These are phyloP conservation scores for Calameuta idolon DNA, from an alignment of 2,888 invertebrate species.

Conservation along the genomic window DNA sequence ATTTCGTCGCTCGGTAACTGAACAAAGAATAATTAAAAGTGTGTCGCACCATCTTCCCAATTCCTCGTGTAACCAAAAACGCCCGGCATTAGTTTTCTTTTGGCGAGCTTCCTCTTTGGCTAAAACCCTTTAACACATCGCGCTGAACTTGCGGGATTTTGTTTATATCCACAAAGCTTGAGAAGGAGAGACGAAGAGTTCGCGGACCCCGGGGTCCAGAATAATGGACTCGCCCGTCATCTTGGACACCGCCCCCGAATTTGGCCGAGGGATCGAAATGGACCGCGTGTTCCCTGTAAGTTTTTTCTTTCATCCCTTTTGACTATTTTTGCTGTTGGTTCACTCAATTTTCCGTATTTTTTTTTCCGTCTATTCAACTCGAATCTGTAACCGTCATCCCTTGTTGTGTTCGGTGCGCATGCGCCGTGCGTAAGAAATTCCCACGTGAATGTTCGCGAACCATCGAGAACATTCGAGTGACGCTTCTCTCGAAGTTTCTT, in stretches of 20 bases:
- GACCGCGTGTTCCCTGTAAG: slow-evolving; percentile 69
- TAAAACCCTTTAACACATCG: slow-evolving; percentile 2
- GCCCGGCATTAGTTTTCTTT: slow-evolving; percentile 1
- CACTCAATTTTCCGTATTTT: not conserved
- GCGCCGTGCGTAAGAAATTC: slow-evolving; percentile 10
- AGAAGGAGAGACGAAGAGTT: slow-evolving; percentile 34
- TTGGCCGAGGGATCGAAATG: slow-evolving; percentile 68
- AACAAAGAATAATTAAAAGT: slow-evolving; percentile 2
- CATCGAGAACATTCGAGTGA: not conserved
- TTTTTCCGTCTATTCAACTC: slow-evolving; percentile 1
- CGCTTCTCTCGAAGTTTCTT: slow-evolving; percentile 1
- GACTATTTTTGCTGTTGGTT: not conserved
- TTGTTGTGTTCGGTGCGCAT: slow-evolving; percentile 13
- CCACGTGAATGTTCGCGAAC: not conserved
- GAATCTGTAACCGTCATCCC: not conserved
- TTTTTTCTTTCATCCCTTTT: slow-evolving; percentile 35
- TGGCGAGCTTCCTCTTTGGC: not conserved
- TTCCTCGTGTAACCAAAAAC: not conserved
- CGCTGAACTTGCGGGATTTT: not conserved
- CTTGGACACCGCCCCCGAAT: slow-evolving; percentile 73
- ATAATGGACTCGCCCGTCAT: slow-evolving; percentile 74
- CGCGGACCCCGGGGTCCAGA: slow-evolving; percentile 41
- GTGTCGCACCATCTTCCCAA: slow-evolving; percentile 3
- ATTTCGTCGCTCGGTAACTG: not conserved
- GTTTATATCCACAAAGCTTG: not conserved